Evolutionary conservation across 2,113 vertebrate genomes (phyloP).

Genomic region (Hypomesus transpacificus): DNA sequence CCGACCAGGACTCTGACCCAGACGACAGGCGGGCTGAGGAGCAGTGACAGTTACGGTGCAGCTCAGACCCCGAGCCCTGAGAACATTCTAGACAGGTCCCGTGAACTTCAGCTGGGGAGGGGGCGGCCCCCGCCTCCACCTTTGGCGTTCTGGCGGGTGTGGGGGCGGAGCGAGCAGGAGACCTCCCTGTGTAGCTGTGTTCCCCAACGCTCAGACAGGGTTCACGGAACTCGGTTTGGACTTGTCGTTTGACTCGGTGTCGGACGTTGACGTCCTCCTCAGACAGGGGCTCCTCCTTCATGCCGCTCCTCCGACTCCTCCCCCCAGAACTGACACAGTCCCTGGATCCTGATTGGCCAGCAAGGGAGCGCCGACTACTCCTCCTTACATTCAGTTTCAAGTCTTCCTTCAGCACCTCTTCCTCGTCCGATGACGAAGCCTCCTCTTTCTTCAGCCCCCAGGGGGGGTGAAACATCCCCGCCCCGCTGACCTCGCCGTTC

Average conservation of each 20-base stretch:
- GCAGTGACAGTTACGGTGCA: conserved; percentile 21
- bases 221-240: conserved; percentile 48
- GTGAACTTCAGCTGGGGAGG: conserved; percentile 3
- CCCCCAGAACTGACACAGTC: background rate
- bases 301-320: conserved; percentile 15
- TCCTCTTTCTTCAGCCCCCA: conserved; percentile 27
- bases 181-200: conserved; percentile 67
- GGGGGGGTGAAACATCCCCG: background rate
- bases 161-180: conserved; percentile 66
- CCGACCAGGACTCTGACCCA: too few species aligned
- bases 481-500: background rate
- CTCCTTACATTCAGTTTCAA: conserved; percentile 36
- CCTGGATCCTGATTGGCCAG: conserved; percentile 2
- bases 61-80: conserved; percentile 22
- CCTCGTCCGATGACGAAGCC: conserved; percentile 36
- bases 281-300: conserved; percentile 41
- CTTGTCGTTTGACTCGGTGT: conserved; percentile 32
- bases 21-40: conserved; percentile 3
- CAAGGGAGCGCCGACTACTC: conserved; percentile 21
- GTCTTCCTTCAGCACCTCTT: conserved; percentile 35
- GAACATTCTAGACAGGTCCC: conserved; percentile 49
- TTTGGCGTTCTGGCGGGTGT: conserved; percentile 20
- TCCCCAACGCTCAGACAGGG: conserved; percentile 57
- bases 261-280: conserved; percentile 30
- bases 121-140: too few species aligned